A percentile compares a stretch with the other conserved stretches of the same genome.
phyloP scores from a whole-genome alignment of 2,888 invertebrate genomes.

The Caenorhabditis sp. region DNA sequence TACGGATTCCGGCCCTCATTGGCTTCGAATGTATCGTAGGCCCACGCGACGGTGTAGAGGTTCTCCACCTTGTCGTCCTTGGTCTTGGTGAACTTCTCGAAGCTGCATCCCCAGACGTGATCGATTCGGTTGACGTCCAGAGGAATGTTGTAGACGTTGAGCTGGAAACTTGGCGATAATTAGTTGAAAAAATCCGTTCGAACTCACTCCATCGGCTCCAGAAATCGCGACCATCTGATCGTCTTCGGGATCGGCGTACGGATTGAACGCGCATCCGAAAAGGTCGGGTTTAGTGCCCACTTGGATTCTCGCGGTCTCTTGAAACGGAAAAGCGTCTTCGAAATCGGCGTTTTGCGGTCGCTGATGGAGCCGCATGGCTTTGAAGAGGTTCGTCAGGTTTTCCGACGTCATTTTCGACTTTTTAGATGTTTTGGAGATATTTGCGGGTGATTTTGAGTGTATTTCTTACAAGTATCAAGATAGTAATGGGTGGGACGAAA shows the following conservation, averaged over 20 bases:
- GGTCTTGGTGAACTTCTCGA: not conserved
- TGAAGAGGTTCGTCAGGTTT: not conserved
- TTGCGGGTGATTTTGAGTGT: not conserved
- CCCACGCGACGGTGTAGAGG: constrained; percentile 60
- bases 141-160: constrained; percentile 22
- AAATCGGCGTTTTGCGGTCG: too few relatives aligned
- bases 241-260: constrained; percentile 23
- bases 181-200: not conserved
- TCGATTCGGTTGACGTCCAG: not conserved
- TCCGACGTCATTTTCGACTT: too few relatives aligned
- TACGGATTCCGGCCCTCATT: constrained; percentile 1
- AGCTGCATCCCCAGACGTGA: not conserved
- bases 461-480: not conserved
- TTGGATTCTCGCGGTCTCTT: not conserved
- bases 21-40: constrained; percentile 57
- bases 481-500: not conserved
- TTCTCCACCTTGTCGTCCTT: constrained; percentile 33
- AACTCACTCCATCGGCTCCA: constrained; percentile 57
- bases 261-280: constrained; percentile 69
- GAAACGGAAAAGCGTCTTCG: not conserved
- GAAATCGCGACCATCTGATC: constrained; percentile 64
- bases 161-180: constrained; percentile 17
- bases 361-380: too few relatives aligned
- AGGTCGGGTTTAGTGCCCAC: not conserved
- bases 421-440: too few relatives aligned